Conservation (phyloP, 2,888 invertebrate genomes). For the Odiellus spinosus region DNA sequence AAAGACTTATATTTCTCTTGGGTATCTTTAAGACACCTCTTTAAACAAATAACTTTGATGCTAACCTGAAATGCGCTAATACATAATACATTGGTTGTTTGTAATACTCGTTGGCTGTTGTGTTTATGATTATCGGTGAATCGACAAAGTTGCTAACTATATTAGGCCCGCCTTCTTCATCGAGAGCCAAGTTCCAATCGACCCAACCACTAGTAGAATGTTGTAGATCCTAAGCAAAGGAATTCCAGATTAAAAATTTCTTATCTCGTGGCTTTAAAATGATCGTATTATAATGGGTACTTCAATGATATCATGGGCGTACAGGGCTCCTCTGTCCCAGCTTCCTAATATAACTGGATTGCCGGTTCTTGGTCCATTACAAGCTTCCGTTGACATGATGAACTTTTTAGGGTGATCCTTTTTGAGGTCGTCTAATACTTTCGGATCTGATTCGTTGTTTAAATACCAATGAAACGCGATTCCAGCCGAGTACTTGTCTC, state of each 20-base stretch:
- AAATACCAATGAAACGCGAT: slow-evolving; percentile 71
- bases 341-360: slow-evolving; percentile 34
- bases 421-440: slow-evolving; percentile 43
- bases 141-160: slow-evolving; percentile 64
- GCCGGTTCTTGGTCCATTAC: slow-evolving; percentile 37
- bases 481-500: slow-evolving; percentile 42
- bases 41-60: background rate
- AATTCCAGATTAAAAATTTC: no score
- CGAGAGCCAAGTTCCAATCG: slow-evolving; percentile 74
- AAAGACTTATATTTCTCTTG: no score
- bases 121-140: slow-evolving; percentile 53
- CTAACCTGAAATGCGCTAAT: slow-evolving; percentile 49
- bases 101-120: slow-evolving; percentile 50
- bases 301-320: slow-evolving; percentile 47
- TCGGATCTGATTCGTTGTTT: slow-evolving; percentile 36
- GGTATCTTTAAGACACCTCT: background rate
- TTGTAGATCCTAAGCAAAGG: slow-evolving; percentile 43
- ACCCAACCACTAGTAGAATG: slow-evolving; percentile 67
- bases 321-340: slow-evolving; percentile 53
- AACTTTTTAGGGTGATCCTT: slow-evolving; percentile 48
- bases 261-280: no score
- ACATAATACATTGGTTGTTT: slow-evolving; percentile 80
- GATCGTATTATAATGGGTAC: no score
- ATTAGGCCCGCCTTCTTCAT: slow-evolving; percentile 60
- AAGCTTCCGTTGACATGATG: slow-evolving; percentile 64